Evolutionary conservation across 2,888 invertebrate species (phyloP), one percentile per base, ranked within the genome.

Genomic region (Patella depressa): DNA sequence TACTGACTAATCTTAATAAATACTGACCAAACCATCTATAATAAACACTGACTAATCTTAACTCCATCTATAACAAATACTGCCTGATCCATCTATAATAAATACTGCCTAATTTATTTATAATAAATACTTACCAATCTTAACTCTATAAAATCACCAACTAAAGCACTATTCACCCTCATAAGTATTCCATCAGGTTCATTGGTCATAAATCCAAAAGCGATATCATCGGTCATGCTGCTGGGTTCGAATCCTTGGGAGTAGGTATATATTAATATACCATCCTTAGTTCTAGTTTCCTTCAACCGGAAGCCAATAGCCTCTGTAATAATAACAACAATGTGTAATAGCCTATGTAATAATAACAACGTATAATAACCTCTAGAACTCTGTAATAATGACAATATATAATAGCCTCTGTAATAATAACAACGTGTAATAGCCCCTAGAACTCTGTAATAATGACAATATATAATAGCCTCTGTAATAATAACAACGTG

Each of bases 141-240:
- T 11, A 89, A 83, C 72, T 90, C 88, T 17, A 91, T 90, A 80
- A 84, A 91, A 71, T 91, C 89, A 19, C 82, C 81, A 34, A 79
- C 76, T 12, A 81, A 82, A 9, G 79, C 78, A 57, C 88, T 87
- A 73, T 88, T 88, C 4, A 90, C 76, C 59, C 88, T 84, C 71
- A 87, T 82, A 2, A 91, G 77, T 0, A 89, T 86, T 7, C 90
- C 90, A 78, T 88, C 84, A 57, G 82, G 79, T n/a, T 87, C 80
- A 79, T 86, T 85, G 0, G 91, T 91, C 90, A 89, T 91, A 77
- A 91, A 90, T 12, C 90, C 91, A 76, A 91, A 86, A 1, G 90
- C 89, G 11, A 91, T 82, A 24, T 84, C 82, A 78, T 91, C 91
- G 19, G 78, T 74, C 69, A 69, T 78, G n/a, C 19, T 74, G 59